These are phyloP conservation scores for Pilophorus perplexus DNA, from an alignment of 2,888 invertebrate species.

Conservation along the genomic window DNA sequence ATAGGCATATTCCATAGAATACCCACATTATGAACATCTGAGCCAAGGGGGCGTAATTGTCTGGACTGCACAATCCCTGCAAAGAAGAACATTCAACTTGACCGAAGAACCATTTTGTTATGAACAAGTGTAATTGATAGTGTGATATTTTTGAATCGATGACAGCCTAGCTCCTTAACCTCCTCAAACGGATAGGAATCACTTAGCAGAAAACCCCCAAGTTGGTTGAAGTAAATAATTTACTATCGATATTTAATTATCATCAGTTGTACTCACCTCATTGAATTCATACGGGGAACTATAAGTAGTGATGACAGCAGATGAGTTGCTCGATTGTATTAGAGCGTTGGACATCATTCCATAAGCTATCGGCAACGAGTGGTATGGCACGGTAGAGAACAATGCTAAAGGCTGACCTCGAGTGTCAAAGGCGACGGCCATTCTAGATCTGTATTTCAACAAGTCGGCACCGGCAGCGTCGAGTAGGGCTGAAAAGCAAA, in stretches of 20 bases:
- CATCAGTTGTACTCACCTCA: conserved; percentile 19
- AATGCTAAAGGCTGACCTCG: background rate
- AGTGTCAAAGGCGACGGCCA: conserved; percentile 15
- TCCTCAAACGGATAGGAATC: no score
- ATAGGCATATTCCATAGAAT: background rate
- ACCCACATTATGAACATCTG: conserved; percentile 13
- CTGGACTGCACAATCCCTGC: no score
- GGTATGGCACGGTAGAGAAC: conserved; percentile 26
- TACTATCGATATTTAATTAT: no score
- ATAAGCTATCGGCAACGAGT: conserved; percentile 20
- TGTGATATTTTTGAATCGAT: no score
- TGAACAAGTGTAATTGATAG: no score
- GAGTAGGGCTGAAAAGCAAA: conserved; percentile 14
- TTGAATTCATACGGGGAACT: conserved; percentile 19
- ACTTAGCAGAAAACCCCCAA: no score
- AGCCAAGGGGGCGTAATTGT: no score
- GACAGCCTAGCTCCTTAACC: no score
- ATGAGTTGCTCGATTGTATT: background rate
- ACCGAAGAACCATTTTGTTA: no score
- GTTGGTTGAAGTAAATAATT: no score
- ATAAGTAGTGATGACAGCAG: conserved; percentile 13
- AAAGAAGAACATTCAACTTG: background rate
- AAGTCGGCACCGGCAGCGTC: conserved; percentile 1
- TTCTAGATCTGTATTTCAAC: conserved; percentile 16
- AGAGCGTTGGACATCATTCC: conserved; percentile 15